Conservation (phyloP, 2,888 invertebrate genomes). For the Trissolcus japonicus region DNA sequence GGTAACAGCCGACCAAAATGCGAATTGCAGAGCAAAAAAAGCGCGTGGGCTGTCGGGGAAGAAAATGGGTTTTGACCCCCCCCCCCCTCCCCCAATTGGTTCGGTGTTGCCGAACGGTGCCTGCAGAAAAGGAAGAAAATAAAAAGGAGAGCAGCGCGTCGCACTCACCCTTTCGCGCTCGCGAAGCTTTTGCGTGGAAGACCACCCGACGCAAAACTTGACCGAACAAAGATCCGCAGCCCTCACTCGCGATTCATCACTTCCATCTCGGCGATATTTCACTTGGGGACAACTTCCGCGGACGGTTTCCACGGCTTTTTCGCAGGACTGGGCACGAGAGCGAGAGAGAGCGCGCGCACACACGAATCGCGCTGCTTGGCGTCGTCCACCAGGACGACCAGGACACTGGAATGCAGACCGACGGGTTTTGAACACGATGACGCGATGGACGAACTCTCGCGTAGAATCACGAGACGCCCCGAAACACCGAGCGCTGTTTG, state of each 20-base stretch:
- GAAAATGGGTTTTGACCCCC: constrained; percentile 4
- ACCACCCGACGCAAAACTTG: background rate
- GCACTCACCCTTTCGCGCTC: constrained; percentile 52
- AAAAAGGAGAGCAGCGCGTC: constrained; percentile 45
- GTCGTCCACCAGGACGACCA: constrained; percentile 73
- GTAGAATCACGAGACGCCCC: constrained; percentile 48
- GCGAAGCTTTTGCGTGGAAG: constrained; percentile 35
- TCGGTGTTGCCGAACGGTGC: constrained; percentile 29
- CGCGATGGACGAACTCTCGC: constrained; percentile 60
- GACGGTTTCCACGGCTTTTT: constrained; percentile 7
- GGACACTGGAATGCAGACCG: constrained; percentile 76
- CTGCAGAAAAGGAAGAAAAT: constrained; percentile 9
- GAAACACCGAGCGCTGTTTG: constrained; percentile 28
- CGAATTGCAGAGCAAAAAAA: background rate
- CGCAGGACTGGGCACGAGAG: background rate
- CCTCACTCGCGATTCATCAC: constrained; percentile 19
- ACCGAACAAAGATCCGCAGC: background rate
- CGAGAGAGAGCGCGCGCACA: constrained; percentile 42
- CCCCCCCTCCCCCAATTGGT: no score
- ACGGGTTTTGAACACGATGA: constrained; percentile 73
- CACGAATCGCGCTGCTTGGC: constrained; percentile 63
- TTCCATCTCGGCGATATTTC: constrained; percentile 20
- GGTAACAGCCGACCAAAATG: no score
- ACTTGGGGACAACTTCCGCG: background rate
- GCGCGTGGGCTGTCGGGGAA: background rate